Percentiles rank a stretch among this genome's conserved stretches.
phyloP scores from a whole-genome alignment of 2,888 invertebrate species.

The Meloe dianella region DNA sequence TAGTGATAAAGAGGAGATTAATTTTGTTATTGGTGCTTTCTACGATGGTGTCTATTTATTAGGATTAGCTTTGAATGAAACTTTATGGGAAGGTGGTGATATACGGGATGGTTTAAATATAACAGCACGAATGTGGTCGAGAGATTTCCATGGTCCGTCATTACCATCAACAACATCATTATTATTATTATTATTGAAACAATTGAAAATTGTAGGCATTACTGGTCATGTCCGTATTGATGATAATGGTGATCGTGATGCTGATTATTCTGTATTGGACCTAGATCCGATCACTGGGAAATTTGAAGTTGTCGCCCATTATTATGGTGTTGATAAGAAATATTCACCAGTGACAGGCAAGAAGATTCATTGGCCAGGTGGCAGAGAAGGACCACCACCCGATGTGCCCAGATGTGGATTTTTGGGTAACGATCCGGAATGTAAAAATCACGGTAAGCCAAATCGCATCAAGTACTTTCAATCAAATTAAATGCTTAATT shows the following conservation, averaged over 20 bases:
- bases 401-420: slow-evolving; percentile 84
- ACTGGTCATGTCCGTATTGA: slow-evolving; percentile 87
- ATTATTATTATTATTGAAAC: background rate
- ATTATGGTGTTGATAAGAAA: slow-evolving; percentile 67
- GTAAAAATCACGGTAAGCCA: slow-evolving; percentile 65
- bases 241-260: slow-evolving; percentile 84
- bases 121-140: slow-evolving; percentile 80
- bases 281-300: slow-evolving; percentile 83
- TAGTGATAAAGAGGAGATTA: slow-evolving; percentile 81
- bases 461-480: background rate
- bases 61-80: slow-evolving; percentile 86
- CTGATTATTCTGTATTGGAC: slow-evolving; percentile 85
- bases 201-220: slow-evolving; percentile 66
- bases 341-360: slow-evolving; percentile 77
- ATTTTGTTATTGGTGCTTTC: slow-evolving; percentile 87
- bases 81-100: slow-evolving; percentile 75
- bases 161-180: background rate
- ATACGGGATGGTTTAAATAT: slow-evolving; percentile 77
- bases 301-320: slow-evolving; percentile 76
- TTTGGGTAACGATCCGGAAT: slow-evolving; percentile 76
- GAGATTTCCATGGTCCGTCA: slow-evolving; percentile 70
- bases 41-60: slow-evolving; percentile 85
- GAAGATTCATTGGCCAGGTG: slow-evolving; percentile 85
- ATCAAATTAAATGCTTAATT: slow-evolving; percentile 5
- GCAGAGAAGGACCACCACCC: slow-evolving; percentile 74